Percentiles rank a stretch among this genome's conserved stretches.
phyloP scores from a whole-genome alignment of 1,140 invertebrate species.

The Drosophila chauvacae region DNA sequence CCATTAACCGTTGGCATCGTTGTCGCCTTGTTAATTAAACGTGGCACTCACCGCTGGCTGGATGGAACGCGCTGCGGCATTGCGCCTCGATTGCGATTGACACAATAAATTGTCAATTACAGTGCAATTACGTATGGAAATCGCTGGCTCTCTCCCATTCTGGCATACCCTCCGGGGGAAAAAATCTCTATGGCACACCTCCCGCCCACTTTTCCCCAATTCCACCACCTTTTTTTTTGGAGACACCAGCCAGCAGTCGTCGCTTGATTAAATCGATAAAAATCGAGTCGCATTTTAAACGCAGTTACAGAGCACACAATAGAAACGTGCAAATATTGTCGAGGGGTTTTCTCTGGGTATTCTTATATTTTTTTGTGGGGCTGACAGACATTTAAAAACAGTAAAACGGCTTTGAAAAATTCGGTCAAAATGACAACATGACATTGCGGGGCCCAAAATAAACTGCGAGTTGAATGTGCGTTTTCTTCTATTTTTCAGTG shows the following conservation, averaged over 20 bases:
- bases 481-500: neutral
- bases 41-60: slow-evolving; percentile 60
- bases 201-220: neutral
- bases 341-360: slow-evolving; percentile 3
- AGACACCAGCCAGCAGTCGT: slow-evolving; percentile 29
- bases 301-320: slow-evolving; percentile 64
- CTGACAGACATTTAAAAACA: slow-evolving; percentile 53
- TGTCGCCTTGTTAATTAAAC: slow-evolving; percentile 82
- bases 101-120: slow-evolving; percentile 84
- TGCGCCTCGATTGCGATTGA: slow-evolving; percentile 81
- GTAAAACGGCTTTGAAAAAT: slow-evolving; percentile 51
- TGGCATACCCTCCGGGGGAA: slow-evolving; percentile 18
- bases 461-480: neutral
- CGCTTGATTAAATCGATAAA: slow-evolving; percentile 83
- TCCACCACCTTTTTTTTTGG: neutral
- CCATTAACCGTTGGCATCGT: slow-evolving; percentile 62
- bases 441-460: slow-evolving; percentile 19
- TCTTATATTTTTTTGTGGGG: slow-evolving; percentile 10
- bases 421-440: slow-evolving; percentile 65
- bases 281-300: slow-evolving; percentile 76
- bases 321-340: slow-evolving; percentile 77
- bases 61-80: slow-evolving; percentile 61
- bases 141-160: slow-evolving; percentile 42
- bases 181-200: slow-evolving; percentile 1
- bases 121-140: slow-evolving; percentile 83